phyloP scores from a whole-genome alignment of 64 coral and sea anemone species.

The Montipora cactus region DNA sequence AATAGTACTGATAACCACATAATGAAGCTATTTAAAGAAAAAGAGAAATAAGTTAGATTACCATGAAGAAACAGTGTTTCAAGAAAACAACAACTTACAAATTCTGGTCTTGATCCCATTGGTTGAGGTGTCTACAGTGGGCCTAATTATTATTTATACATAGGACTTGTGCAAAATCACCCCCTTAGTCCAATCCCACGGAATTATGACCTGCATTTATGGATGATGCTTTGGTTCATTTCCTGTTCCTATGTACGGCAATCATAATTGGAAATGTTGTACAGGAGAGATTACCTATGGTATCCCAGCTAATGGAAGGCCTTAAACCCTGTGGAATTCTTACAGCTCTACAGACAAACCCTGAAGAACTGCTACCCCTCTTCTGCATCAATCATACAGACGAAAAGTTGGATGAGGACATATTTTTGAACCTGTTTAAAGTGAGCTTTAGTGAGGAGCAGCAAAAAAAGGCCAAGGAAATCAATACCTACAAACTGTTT shows the following conservation, averaged over 20 bases:
- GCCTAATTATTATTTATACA: too few relatives aligned
- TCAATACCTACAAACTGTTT: conserved; percentile 59
- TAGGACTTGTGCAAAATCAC: too few relatives aligned
- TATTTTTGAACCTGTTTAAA: conserved; percentile 54
- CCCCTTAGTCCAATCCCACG: too few relatives aligned
- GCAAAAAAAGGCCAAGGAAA: conserved; percentile 71
- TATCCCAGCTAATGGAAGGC: conserved; percentile 66
- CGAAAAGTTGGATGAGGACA: conserved; percentile 57
- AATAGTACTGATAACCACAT: too few relatives aligned
- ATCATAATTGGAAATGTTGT: conserved; percentile 50
- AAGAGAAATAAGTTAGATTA: too few relatives aligned
- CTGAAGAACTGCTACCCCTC: conserved; percentile 42
- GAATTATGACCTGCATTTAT: too few relatives aligned
- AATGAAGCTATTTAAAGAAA: too few relatives aligned
- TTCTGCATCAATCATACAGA: conserved; percentile 9
- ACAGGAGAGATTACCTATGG: conserved; percentile 61
- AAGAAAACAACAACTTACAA: too few relatives aligned
- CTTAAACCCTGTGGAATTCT: conserved; percentile 53
- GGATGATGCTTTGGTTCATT: neutral
- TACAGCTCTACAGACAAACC: conserved; percentile 45
- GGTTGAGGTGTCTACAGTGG: too few relatives aligned
- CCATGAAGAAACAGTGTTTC: too few relatives aligned
- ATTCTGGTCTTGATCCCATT: too few relatives aligned
- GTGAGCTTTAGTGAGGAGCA: conserved; percentile 63
- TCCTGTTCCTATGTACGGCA: conserved; percentile 30